phyloP scores from a whole-genome alignment of 2,888 invertebrate genomes.

The Ochropleura plecta region DNA sequence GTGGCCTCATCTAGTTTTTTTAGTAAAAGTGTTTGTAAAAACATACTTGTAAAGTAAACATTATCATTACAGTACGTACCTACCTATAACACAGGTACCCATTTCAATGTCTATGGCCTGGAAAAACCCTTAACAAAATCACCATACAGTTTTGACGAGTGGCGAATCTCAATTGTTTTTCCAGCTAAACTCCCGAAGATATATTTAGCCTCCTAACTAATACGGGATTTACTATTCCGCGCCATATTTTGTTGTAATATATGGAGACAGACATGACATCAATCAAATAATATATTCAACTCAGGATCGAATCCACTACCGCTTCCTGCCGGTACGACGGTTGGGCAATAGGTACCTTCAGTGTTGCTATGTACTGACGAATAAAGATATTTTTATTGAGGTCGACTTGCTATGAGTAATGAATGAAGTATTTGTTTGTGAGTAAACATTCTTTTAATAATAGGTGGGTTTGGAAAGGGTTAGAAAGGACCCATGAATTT shows the following conservation, averaged over 20 bases:
- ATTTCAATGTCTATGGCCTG: conserved; percentile 32
- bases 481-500: neutral
- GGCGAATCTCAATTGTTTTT: conserved; percentile 57
- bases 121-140: conserved; percentile 49
- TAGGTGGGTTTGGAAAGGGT: conserved; percentile 1
- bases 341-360: conserved; percentile 65
- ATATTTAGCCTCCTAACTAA: conserved; percentile 59
- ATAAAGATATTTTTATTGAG: conserved; percentile 62
- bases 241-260: conserved; percentile 75
- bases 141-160: conserved; percentile 51
- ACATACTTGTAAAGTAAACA: too few relatives aligned
- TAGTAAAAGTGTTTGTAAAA: too few relatives aligned
- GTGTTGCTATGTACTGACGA: conserved; percentile 67
- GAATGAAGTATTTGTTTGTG: conserved; percentile 47
- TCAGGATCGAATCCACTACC: conserved; percentile 87
- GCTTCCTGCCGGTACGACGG: conserved; percentile 81
- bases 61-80: neutral
- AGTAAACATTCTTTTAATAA: conserved; percentile 43
- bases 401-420: conserved; percentile 54
- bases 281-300: conserved; percentile 82
- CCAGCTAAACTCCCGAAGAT: conserved; percentile 51
- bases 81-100: neutral
- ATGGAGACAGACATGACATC: conserved; percentile 78
- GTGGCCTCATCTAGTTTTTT: too few relatives aligned
- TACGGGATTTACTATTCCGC: conserved; percentile 72